A percentile compares a stretch with the other conserved stretches of the same genome.
Conservation (phyloP, 2,888 invertebrate species). For the Tetragonula carbonaria region DNA sequence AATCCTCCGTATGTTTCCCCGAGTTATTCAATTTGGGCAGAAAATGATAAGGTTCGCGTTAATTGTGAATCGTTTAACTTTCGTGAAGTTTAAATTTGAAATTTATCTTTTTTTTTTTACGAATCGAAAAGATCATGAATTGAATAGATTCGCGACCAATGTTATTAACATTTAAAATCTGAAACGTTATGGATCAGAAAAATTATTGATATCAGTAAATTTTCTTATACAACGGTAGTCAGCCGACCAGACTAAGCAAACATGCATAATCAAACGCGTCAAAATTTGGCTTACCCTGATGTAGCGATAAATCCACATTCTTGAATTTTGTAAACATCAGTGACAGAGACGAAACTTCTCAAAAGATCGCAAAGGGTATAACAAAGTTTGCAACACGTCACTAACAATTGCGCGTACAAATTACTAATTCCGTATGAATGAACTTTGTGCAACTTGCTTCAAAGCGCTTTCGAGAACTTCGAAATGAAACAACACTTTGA, state of each 20-base stretch:
- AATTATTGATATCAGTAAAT: no score
- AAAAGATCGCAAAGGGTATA: neutral
- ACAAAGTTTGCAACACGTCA: neutral
- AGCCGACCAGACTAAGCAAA: neutral
- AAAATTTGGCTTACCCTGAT: neutral
- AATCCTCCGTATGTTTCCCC: no score
- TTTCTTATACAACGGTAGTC: no score
- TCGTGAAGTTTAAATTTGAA: no score
- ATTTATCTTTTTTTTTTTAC: no score
- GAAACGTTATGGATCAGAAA: neutral
- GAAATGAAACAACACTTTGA: neutral
- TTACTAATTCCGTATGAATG: slow-evolving; percentile 1
- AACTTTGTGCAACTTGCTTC: neutral
- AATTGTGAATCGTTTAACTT: no score
- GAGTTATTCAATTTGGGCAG: no score
- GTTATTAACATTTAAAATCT: no score
- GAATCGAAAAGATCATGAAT: no score
- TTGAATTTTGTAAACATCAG: slow-evolving; percentile 2
- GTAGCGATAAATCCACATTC: neutral
- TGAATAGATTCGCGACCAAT: no score
- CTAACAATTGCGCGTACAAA: slow-evolving; percentile 1
- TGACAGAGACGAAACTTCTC: neutral
- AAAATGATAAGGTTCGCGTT: no score
- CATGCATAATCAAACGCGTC: no score
- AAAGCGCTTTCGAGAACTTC: neutral